Evolutionary conservation across 53 echinoderm and acorn worm genomes (phyloP), one percentile per base, ranked within the genome.

Genomic region (Arbacia lixula): DNA sequence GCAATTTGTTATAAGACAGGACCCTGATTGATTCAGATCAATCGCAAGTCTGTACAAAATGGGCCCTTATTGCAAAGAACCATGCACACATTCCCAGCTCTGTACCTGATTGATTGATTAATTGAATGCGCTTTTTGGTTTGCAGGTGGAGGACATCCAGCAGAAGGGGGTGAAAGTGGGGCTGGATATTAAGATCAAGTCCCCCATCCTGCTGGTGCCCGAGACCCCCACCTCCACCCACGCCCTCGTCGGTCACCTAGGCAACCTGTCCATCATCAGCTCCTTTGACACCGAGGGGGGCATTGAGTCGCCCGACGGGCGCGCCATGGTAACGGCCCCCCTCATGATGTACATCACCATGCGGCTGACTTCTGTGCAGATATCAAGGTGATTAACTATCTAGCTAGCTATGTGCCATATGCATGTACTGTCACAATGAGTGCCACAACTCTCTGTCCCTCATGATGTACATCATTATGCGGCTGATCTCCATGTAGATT

Each of bases 181-280:
- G 12, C 86, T 92, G 53, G 89, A 98, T 60, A 69, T 98, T 73
- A 88, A 94, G 84, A 91, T 98, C 68, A 85, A 86, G n/a, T 94
- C 99, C 31, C 99, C 99, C 5, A 90, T 98, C 33, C 76, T 94
- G 41, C 88, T 92, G 71, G 84, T 94, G 27, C 99, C 99, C 0
- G 86, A 92, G 88, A 94, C 83, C 80, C 43, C 92, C 60, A 92
- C 77, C 61, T 95, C 95, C 2, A 14, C 82, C 82, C 57, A 85
- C 54, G 90, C 92, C 86, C 88, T 97, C 50, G 91, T 97, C 2
- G 94, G 88, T 19, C 72, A 94, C 76, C 94, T 97, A 2, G 98
- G 98, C 10, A 92, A 97, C 81, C 74, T 97, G n/a, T 85, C 87
- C 38, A 68, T 97, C 43, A 92, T 68, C 55, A 94, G 89, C 56